phyloP scores from a whole-genome alignment of 2,113 vertebrate genomes.

The Marcusenius ussheri region DNA sequence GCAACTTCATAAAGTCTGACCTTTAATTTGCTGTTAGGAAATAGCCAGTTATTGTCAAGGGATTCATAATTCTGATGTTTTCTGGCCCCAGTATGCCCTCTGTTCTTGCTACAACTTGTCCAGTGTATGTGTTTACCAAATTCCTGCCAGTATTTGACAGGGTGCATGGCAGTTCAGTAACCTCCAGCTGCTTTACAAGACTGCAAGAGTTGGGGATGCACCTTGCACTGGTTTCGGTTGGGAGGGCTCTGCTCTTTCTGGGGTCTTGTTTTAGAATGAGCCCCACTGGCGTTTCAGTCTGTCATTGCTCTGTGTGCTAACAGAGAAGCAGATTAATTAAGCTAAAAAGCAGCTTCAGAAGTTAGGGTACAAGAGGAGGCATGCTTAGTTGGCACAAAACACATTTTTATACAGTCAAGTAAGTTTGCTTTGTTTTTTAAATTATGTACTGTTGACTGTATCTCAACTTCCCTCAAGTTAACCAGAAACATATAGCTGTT shows the following conservation, averaged over 20 bases:
- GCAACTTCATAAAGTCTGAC: neutral
- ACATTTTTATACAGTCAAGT: neutral
- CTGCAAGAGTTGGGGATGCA: neutral
- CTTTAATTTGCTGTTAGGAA: neutral
- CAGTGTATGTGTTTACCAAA: neutral
- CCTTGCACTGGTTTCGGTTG: neutral
- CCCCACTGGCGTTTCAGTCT: neutral
- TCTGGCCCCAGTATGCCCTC: neutral
- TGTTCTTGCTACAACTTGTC: neutral
- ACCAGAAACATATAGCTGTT: neutral
- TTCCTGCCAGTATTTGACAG: neutral
- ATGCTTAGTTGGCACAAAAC: neutral
- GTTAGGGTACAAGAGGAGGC: neutral
- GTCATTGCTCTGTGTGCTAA: neutral
- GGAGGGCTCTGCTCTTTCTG: neutral
- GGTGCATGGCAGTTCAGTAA: neutral
- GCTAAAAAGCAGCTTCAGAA: neutral
- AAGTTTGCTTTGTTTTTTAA: neutral
- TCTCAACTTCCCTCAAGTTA: neutral
- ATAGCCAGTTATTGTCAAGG: neutral
- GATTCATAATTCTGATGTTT: neutral
- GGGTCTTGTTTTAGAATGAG: neutral
- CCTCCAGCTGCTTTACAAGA: neutral
- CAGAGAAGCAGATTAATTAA: neutral
- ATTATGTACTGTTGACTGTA: neutral